Evolutionary conservation across 2,113 vertebrate genomes (phyloP).

Genomic region (Channa argus): DNA sequence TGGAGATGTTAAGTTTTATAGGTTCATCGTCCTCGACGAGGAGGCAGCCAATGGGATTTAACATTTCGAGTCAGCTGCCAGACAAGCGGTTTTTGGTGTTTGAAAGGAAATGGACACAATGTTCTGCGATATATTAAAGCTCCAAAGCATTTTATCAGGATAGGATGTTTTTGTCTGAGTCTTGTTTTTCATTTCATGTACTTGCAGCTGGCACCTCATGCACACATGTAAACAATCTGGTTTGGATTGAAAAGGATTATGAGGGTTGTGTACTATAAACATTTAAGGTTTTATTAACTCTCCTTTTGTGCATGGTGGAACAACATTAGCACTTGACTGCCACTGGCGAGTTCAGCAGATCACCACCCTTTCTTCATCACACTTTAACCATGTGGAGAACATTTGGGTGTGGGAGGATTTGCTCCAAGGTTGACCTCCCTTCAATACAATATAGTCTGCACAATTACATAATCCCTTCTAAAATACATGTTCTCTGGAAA

Average conservation of each 20-base stretch:
- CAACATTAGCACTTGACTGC: constrained; percentile 25
- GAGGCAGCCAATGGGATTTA: constrained; percentile 16
- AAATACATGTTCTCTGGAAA: constrained; percentile 6
- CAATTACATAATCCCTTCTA: background rate
- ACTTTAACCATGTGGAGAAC: constrained; percentile 42
- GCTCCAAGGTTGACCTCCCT: constrained; percentile 50
- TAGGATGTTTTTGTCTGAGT: background rate
- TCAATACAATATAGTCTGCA: constrained; percentile 4
- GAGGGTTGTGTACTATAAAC: constrained; percentile 61
- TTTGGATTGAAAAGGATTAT: constrained; percentile 54
- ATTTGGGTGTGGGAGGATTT: constrained; percentile 44
- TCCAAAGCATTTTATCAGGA: background rate
- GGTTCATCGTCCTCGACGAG: constrained; percentile 1
- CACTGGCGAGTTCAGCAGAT: constrained; percentile 2
- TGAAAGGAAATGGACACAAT: constrained; percentile 15
- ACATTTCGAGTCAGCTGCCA: constrained; percentile 7
- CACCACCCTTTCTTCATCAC: constrained; percentile 14
- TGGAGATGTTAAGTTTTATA: constrained; percentile 24
- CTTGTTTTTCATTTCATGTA: background rate
- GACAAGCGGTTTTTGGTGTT: constrained; percentile 16
- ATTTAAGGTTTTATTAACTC: constrained; percentile 50
- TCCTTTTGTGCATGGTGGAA: constrained; percentile 21
- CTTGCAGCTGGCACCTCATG: constrained; percentile 11
- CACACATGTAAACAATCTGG: constrained; percentile 58
- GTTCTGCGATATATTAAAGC: background rate